phyloP scores from a whole-genome alignment of 1,140 invertebrate species.

The Sycophila sp. region DNA sequence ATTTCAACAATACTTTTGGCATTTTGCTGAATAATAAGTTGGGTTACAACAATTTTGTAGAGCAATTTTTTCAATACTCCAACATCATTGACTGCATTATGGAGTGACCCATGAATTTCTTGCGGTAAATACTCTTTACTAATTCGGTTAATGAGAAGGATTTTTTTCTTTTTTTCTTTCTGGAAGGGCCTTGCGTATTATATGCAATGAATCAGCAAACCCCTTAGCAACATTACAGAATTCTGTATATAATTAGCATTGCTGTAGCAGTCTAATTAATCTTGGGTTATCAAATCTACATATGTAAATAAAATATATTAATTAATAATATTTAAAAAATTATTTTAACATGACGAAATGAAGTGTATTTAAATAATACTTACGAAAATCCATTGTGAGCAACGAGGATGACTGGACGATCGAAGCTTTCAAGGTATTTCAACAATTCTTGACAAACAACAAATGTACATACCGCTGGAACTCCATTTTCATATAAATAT shows the following conservation, averaged over 20 bases:
- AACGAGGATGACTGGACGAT: not conserved
- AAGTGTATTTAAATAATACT: not conserved
- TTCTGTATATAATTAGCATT: too few species aligned
- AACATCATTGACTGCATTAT: not conserved
- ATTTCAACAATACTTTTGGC: not conserved
- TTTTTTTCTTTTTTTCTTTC: not conserved
- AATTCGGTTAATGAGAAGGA: not conserved
- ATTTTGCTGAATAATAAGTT: not conserved
- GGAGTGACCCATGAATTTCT: not conserved
- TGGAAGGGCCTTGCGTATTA: not conserved
- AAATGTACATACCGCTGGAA: not conserved
- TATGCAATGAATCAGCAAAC: not conserved
- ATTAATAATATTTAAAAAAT: not conserved
- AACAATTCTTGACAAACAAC: not conserved
- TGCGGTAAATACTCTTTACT: not conserved
- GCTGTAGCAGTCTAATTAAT: not conserved
- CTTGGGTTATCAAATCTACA: not conserved
- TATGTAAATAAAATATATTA: not conserved
- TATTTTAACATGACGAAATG: not conserved
- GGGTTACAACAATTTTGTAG: not conserved
- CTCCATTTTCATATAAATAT: slow-evolving; percentile 2
- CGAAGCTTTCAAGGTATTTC: not conserved
- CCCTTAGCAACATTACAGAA: too few species aligned
- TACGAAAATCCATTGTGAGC: not conserved
- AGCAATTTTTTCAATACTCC: not conserved